phyloP scores from a whole-genome alignment of 2,888 invertebrate species.

The Dinocampus coccinellae region DNA sequence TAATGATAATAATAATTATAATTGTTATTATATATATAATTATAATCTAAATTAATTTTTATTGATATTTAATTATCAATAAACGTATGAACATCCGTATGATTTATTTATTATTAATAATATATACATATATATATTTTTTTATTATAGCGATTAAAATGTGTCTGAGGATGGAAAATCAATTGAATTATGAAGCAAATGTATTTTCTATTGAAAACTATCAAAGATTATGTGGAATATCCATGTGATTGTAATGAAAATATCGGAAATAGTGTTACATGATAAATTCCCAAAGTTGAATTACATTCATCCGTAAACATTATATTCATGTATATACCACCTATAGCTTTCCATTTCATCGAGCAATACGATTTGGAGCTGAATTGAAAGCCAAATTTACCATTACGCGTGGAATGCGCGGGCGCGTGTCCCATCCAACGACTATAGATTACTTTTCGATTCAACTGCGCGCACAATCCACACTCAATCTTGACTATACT shows the following conservation, averaged over 20 bases:
- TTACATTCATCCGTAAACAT: not conserved
- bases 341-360: not conserved
- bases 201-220: too few relatives aligned
- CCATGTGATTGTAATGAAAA: too few relatives aligned
- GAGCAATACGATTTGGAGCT: conserved; percentile 28
- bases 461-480: conserved; percentile 32
- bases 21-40: too few relatives aligned
- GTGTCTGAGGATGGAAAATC: too few relatives aligned
- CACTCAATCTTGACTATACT: conserved; percentile 29
- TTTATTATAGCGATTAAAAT: too few relatives aligned
- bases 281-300: conserved; percentile 13
- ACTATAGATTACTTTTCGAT: conserved; percentile 41
- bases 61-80: too few relatives aligned
- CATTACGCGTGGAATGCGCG: not conserved
- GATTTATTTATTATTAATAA: too few relatives aligned
- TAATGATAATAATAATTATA: too few relatives aligned
- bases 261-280: not conserved
- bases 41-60: too few relatives aligned
- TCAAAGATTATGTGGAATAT: too few relatives aligned
- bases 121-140: too few relatives aligned
- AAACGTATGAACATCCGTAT: too few relatives aligned
- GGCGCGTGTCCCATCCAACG: not conserved
- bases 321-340: not conserved
- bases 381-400: conserved; percentile 39
- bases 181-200: not conserved